Percentiles rank a stretch among this genome's conserved stretches.
phyloP scores from a whole-genome alignment of 2,888 invertebrate species.

The Pristionchus entomophagus region DNA sequence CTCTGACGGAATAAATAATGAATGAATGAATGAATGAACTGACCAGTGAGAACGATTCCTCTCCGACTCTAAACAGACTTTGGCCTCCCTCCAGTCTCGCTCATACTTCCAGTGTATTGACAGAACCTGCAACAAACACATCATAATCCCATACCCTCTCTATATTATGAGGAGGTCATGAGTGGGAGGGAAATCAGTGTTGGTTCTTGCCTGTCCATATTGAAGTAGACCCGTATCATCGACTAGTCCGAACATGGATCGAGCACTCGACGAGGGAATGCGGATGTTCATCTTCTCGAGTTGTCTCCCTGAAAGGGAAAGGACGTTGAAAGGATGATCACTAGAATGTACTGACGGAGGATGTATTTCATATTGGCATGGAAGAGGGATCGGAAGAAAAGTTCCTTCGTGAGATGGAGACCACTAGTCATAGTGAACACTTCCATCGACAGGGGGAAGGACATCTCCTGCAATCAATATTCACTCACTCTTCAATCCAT shows the following conservation, averaged over 20 bases:
- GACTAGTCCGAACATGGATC: slow-evolving; percentile 72
- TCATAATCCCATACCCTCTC: not conserved
- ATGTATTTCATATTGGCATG: slow-evolving; percentile 56
- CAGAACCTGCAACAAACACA: not conserved
- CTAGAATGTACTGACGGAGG: not conserved
- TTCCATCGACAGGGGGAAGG: not conserved
- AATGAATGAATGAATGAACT: too few species aligned
- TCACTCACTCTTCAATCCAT: not conserved
- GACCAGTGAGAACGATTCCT: not conserved
- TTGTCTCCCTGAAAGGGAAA: not conserved
- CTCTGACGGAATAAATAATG: too few species aligned
- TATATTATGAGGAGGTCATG: not conserved
- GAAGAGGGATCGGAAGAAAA: slow-evolving; percentile 70
- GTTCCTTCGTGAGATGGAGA: slow-evolving; percentile 54
- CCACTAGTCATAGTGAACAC: not conserved
- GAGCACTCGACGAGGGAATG: slow-evolving; percentile 48
- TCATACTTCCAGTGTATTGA: not conserved
- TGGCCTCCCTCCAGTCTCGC: not conserved
- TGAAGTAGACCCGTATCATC: slow-evolving; percentile 70
- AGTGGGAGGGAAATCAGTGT: not conserved
- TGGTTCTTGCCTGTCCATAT: slow-evolving; percentile 58
- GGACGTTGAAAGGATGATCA: too few species aligned
- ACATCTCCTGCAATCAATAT: not conserved
- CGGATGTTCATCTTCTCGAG: slow-evolving; percentile 38
- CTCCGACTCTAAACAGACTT: not conserved